Conservation (phyloP, 2,888 invertebrate species). For the Erebia aethiops region DNA sequence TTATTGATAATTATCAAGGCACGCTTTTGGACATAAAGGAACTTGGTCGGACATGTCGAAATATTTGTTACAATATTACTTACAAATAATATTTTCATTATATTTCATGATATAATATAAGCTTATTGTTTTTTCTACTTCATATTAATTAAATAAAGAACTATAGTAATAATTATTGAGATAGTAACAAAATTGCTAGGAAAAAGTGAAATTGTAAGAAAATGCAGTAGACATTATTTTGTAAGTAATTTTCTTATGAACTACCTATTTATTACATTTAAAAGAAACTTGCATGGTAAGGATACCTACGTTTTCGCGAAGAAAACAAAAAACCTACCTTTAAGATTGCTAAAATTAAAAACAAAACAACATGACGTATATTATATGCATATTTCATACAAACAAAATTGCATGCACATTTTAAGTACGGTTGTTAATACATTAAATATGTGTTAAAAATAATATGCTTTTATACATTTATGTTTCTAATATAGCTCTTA, state of each 20-base stretch:
- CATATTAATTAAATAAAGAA: slow-evolving; percentile 1
- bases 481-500: slow-evolving; percentile 15
- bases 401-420: slow-evolving; percentile 7
- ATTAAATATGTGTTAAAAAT: neutral
- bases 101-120: slow-evolving; percentile 10
- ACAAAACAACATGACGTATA: slow-evolving; percentile 3
- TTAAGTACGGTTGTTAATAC: slow-evolving; percentile 19
- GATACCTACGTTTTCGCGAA: neutral
- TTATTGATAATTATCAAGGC: slow-evolving; percentile 48
- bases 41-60: slow-evolving; percentile 52
- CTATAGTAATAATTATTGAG: neutral
- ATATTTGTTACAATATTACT: slow-evolving; percentile 21
- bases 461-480: slow-evolving; percentile 7
- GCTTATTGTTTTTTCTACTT: slow-evolving; percentile 8
- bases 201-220: slow-evolving; percentile 3
- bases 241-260: neutral
- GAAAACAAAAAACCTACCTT: neutral
- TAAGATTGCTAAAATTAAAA: slow-evolving; percentile 2
- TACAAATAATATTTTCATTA: slow-evolving; percentile 11
- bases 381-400: neutral
- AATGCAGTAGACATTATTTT: neutral
- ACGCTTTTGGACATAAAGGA: slow-evolving; percentile 56
- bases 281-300: neutral
- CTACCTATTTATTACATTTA: neutral
- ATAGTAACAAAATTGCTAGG: slow-evolving; percentile 4